These are phyloP conservation scores for Alaudala cheleensis DNA, from an alignment of 2,113 vertebrate genomes.

Conservation along the genomic window DNA sequence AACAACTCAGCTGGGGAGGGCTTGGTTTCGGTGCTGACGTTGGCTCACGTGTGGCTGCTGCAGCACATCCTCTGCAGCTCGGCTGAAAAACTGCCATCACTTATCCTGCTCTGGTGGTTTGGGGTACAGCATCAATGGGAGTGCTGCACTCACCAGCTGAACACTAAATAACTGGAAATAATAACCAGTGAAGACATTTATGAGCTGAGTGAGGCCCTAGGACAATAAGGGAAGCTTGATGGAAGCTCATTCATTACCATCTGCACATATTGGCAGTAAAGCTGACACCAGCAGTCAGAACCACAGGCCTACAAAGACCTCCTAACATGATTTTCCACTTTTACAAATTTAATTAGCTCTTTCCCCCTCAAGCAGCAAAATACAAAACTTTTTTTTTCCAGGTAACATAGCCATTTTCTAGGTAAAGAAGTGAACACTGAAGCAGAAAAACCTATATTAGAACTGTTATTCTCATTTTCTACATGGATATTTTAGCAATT, in stretches of 20 bases:
- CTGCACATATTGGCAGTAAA: background rate
- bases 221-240: background rate
- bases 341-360: background rate
- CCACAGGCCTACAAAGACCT: background rate
- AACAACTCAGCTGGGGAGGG: background rate
- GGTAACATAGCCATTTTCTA: background rate
- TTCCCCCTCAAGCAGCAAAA: background rate
- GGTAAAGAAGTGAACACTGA: background rate
- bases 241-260: background rate
- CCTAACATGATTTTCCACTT: background rate
- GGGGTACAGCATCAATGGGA: background rate
- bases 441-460: background rate
- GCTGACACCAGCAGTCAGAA: background rate
- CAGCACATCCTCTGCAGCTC: fast-evolving
- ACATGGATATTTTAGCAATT: background rate
- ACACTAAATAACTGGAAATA: slow-evolving; percentile 6
- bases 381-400: background rate
- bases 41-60: background rate
- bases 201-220: background rate
- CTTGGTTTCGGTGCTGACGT: fast-evolving
- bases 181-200: background rate
- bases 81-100: background rate
- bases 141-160: background rate
- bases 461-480: background rate
- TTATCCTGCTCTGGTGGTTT: background rate